Conservation (phyloP, 2,797 vertebrate genomes). For the Allobates femoralis region DNA sequence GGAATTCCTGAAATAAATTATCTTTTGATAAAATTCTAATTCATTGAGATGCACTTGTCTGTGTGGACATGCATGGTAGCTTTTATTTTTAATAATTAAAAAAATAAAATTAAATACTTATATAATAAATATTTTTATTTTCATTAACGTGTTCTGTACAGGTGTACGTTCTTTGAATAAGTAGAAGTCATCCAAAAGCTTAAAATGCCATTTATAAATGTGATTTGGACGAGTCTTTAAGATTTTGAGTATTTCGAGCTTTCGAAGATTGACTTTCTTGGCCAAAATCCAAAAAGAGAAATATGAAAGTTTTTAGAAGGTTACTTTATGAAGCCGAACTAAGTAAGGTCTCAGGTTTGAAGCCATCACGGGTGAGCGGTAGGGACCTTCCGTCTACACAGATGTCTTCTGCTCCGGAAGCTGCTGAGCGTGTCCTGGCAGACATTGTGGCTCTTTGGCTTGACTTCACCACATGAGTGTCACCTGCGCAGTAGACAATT, state of each 20-base stretch:
- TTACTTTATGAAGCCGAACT: slow-evolving; percentile 8
- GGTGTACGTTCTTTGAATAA: not conserved
- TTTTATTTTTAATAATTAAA: no score
- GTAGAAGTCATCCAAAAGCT: not conserved
- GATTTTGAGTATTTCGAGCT: not conserved
- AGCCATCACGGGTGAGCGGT: not conserved
- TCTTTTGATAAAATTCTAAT: no score
- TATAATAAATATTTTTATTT: no score
- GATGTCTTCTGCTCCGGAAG: slow-evolving; percentile 22
- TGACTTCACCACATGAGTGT: slow-evolving; percentile 29
- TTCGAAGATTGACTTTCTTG: slow-evolving; percentile 6
- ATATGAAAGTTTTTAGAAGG: slow-evolving; percentile 7
- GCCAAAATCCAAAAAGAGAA: not conserved
- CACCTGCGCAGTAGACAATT: slow-evolving; percentile 48
- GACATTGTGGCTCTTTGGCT: not conserved
- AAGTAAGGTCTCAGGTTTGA: not conserved
- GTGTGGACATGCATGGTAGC: no score
- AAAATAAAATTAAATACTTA: no score
- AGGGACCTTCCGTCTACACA: slow-evolving; percentile 12
- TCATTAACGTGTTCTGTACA: not conserved
- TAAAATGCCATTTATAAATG: not conserved
- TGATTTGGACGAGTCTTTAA: not conserved
- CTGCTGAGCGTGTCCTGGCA: slow-evolving; percentile 37
- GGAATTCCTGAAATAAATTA: no score
- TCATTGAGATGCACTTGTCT: no score